phyloP scores from a whole-genome alignment of 2,888 invertebrate species.

The Lithodes maja region DNA sequence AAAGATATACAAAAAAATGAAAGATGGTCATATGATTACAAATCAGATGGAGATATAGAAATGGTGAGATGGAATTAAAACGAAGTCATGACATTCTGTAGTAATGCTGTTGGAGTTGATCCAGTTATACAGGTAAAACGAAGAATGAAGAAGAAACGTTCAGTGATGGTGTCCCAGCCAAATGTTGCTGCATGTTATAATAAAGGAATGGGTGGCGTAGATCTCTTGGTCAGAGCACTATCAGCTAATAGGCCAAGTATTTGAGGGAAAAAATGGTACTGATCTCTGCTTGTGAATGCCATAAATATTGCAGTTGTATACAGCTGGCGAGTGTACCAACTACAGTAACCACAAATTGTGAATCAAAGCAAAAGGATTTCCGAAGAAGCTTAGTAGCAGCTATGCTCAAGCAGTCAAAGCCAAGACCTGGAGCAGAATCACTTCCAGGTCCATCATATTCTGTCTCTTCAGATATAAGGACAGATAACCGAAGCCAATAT shows the following conservation, averaged over 20 bases:
- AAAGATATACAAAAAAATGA: not conserved
- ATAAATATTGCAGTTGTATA: constrained; percentile 25
- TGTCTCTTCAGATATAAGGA: constrained; percentile 29
- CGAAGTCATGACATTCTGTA: constrained; percentile 11
- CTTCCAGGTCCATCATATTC: constrained; percentile 22
- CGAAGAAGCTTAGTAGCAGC: constrained; percentile 32
- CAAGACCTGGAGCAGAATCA: constrained; percentile 28
- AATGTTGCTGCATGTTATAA: constrained; percentile 12
- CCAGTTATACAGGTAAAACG: not conserved
- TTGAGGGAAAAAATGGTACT: not conserved
- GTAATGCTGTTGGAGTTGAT: constrained; percentile 27
- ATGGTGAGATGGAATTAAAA: constrained; percentile 31
- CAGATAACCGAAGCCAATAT: constrained; percentile 35
- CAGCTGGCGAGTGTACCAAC: constrained; percentile 18
- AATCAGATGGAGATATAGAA: constrained; percentile 24
- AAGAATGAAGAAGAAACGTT: constrained; percentile 4
- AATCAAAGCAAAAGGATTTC: constrained; percentile 32
- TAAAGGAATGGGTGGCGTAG: constrained; percentile 35
- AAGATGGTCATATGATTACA: constrained; percentile 31
- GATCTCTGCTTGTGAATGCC: constrained; percentile 25
- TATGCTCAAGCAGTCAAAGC: constrained; percentile 34
- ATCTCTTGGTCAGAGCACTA: constrained; percentile 29
- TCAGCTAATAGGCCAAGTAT: constrained; percentile 27
- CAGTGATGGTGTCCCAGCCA: constrained; percentile 2
- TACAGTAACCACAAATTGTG: constrained; percentile 16